Percentiles rank a stretch among this genome's conserved stretches.
These are phyloP conservation scores for Amiota minor DNA, from an alignment of 2,888 invertebrate species.

Conservation along the genomic window DNA sequence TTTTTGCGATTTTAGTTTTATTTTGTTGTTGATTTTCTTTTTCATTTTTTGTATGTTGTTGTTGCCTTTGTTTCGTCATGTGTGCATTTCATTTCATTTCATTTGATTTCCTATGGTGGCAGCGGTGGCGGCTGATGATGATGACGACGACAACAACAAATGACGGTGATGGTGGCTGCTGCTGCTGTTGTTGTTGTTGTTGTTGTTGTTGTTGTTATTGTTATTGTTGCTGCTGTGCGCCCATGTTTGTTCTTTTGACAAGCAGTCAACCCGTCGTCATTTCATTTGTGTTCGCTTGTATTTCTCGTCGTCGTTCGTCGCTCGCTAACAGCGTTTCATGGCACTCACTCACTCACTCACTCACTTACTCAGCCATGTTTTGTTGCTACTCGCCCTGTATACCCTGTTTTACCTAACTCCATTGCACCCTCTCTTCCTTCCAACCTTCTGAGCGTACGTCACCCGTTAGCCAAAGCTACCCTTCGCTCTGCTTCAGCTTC, in stretches of 20 bases:
- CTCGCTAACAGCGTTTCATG: neutral
- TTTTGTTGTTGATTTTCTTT: slow-evolving; percentile 41
- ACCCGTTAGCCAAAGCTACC: slow-evolving; percentile 33
- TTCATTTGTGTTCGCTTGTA: slow-evolving; percentile 69
- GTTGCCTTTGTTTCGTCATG: slow-evolving; percentile 64
- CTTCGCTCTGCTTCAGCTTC: slow-evolving; percentile 38
- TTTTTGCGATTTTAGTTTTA: slow-evolving; percentile 30
- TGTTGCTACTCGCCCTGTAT: slow-evolving; percentile 15
- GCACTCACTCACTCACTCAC: neutral
- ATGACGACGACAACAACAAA: slow-evolving; percentile 12
- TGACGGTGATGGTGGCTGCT: slow-evolving; percentile 15
- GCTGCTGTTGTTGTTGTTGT: slow-evolving; percentile 33
- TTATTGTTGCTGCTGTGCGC: slow-evolving; percentile 55
- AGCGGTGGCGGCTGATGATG: slow-evolving; percentile 21
- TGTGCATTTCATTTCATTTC: slow-evolving; percentile 67
- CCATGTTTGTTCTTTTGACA: slow-evolving; percentile 73
- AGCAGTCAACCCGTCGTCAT: slow-evolving; percentile 73
- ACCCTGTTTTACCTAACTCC: neutral
- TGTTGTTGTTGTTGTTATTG: slow-evolving; percentile 29
- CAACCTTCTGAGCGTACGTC: neutral
- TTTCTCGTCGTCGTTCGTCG: slow-evolving; percentile 57
- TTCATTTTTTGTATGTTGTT: slow-evolving; percentile 48
- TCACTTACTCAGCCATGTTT: slow-evolving; percentile 37
- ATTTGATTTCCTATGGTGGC: slow-evolving; percentile 54
- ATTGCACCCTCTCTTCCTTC: neutral